Evolutionary conservation across 2,888 invertebrate species (phyloP), one percentile per base, ranked within the genome.

Genomic region (Chloromyia formosa): DNA sequence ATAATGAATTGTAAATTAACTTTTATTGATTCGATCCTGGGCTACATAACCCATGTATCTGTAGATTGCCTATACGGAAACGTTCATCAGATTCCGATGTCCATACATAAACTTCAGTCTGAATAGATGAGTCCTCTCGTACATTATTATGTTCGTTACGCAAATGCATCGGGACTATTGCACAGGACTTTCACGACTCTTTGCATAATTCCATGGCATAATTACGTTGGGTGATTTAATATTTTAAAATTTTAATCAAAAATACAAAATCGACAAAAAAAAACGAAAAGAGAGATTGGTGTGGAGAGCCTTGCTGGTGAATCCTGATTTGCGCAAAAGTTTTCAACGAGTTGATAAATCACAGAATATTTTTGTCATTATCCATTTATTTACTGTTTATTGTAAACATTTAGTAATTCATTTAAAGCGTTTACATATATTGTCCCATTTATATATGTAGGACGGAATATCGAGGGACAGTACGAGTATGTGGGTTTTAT

Each of bases 1-100:
- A 69, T 69, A 69, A 69, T 53, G 68, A 69, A 69, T 54, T 69
- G 53, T 69, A 69, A 69, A 69, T 69, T 53, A 69, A 53, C 54
- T 69, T 69, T 53, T 69, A 69, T 54, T 69, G 68, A 69, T 69
- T 69, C 35, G 20, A 14, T 49, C 16, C 49, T 49, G 49, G 49
- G 7, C 27, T 4, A 35, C 27, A 3, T 10, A 18, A 18, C 1
- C 18, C 10, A 56, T 18, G 18, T 10, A 18, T 18, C 56, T 18
- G 1, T 14, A 2, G 56, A 1, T 20, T 16, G 18, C 22, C 22
- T 22, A 56, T 20, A 35, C 27, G 27, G 7, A 35, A 35, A 35
- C 7, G 27, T 35, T 35, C 7, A 7, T 7, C 7, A 7, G 7
- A 35, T 35, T 35, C 7, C n/a, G n/a, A 35, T 35, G 27, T 35